These are phyloP conservation scores for Manis javanica DNA, from an alignment of 2,797 vertebrate species.

Conservation along the genomic window DNA sequence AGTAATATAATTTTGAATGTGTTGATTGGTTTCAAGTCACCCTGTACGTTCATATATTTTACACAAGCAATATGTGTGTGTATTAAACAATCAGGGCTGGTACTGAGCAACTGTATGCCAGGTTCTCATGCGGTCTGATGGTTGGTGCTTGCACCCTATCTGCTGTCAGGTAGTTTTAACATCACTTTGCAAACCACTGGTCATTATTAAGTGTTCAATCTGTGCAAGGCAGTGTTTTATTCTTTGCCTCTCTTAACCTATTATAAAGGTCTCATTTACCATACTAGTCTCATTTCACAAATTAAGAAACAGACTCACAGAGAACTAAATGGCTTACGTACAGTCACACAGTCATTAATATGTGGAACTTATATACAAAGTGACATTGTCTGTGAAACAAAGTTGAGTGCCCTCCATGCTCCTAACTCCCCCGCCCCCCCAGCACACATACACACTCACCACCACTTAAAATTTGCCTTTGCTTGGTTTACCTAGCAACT, in stretches of 20 bases:
- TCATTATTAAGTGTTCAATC: background rate
- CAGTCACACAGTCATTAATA: rapidly evolving
- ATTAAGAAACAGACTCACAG: background rate
- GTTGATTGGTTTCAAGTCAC: background rate
- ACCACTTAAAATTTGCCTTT: background rate
- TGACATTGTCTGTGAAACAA: rapidly evolving
- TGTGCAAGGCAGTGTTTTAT: background rate
- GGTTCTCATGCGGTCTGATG: background rate
- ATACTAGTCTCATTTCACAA: background rate
- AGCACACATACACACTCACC: background rate
- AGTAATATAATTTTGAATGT: background rate
- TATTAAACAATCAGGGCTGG: background rate
- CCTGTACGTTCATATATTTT: background rate
- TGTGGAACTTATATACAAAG: too few relatives aligned
- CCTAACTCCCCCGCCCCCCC: rapidly evolving
- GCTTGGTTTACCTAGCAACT: background rate
- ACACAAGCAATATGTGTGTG: background rate
- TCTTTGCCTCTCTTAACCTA: background rate
- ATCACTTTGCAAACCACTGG: background rate
- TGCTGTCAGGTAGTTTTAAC: background rate
- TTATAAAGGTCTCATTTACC: background rate
- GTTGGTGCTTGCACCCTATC: background rate
- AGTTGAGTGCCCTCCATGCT: background rate
- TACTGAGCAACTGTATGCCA: background rate
- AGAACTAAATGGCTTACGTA: background rate